Percentiles rank a stretch among this genome's conserved stretches.
These are phyloP conservation scores for Drosophila leonis DNA, from an alignment of 2,888 invertebrate genomes.

Conservation along the genomic window DNA sequence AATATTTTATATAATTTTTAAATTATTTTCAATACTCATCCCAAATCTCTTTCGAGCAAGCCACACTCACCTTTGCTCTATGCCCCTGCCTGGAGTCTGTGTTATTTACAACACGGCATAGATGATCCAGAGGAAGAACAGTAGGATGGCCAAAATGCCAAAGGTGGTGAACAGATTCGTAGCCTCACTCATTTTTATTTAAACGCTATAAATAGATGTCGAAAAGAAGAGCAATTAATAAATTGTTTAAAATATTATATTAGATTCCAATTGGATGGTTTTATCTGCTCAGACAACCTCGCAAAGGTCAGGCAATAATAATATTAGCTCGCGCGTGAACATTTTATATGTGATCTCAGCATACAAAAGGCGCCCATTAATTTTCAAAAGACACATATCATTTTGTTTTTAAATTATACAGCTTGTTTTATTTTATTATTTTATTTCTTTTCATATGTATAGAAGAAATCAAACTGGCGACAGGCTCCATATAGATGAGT, in stretches of 20 bases:
- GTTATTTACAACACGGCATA: slow-evolving; percentile 86
- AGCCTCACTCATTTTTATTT: slow-evolving; percentile 86
- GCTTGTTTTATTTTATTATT: slow-evolving; percentile 33
- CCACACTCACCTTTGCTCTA: slow-evolving; percentile 36
- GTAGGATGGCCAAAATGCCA: slow-evolving; percentile 88
- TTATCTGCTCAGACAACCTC: slow-evolving; percentile 23
- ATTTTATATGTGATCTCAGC: slow-evolving; percentile 44
- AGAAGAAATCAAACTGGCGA: slow-evolving; percentile 29
- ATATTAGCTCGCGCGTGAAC: slow-evolving; percentile 61
- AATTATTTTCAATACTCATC: neutral
- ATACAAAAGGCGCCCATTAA: slow-evolving; percentile 64
- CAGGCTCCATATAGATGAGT: slow-evolving; percentile 30
- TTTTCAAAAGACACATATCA: slow-evolving; percentile 63
- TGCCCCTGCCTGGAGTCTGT: slow-evolving; percentile 30
- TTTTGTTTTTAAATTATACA: slow-evolving; percentile 72
- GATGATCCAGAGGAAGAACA: slow-evolving; percentile 89
- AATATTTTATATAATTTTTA: neutral
- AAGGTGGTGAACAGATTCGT: slow-evolving; percentile 90
- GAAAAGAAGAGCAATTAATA: slow-evolving; percentile 17
- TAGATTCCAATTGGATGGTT: slow-evolving; percentile 19
- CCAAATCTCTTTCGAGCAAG: neutral
- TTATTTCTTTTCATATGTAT: slow-evolving; percentile 8
- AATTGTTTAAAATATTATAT: slow-evolving; percentile 5
- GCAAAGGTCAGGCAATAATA: slow-evolving; percentile 45
- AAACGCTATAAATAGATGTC: slow-evolving; percentile 40